Conservation (phyloP, 1,140 invertebrate species). For the Zaprionus ornatus region DNA sequence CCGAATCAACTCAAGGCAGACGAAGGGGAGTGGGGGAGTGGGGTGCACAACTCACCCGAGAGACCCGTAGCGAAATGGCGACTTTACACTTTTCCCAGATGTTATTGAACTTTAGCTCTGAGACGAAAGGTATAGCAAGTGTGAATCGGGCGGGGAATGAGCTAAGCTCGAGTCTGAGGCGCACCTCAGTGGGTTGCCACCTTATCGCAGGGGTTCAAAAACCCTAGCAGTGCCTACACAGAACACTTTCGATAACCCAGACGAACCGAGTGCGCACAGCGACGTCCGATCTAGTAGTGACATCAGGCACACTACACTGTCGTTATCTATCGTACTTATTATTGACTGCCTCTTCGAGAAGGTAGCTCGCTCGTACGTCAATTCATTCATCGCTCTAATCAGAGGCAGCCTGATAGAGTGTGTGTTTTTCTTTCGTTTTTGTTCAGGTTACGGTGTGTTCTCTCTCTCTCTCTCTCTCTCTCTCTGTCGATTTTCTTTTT, state of each 20-base stretch:
- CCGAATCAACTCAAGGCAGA: conserved; percentile 19
- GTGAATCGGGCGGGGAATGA: background rate
- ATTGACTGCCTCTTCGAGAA: conserved; percentile 18
- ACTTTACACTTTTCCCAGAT: conserved; percentile 21
- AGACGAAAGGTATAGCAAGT: background rate
- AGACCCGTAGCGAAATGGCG: conserved; percentile 28
- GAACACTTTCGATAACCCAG: conserved; percentile 59
- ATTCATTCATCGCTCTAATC: conserved; percentile 75
- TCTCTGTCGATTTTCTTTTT: background rate
- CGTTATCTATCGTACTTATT: conserved; percentile 12
- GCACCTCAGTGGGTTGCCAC: background rate
- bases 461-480: background rate
- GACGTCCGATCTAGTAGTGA: conserved; percentile 21
- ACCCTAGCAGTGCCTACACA: conserved; percentile 44
- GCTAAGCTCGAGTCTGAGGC: conserved; percentile 17
- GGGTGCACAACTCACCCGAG: conserved; percentile 15
- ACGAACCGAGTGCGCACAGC: conserved; percentile 26
- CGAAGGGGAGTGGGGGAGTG: background rate
- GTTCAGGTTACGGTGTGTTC: background rate
- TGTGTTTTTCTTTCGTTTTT: conserved; percentile 1
- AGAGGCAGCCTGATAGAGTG: conserved; percentile 20
- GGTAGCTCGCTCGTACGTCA: conserved; percentile 40
- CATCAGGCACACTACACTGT: background rate
- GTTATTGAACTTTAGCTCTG: conserved; percentile 40
- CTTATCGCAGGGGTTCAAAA: conserved; percentile 53